These are phyloP conservation scores for Trinorchestia longiramus DNA, from an alignment of 1,140 invertebrate species.

Conservation along the genomic window DNA sequence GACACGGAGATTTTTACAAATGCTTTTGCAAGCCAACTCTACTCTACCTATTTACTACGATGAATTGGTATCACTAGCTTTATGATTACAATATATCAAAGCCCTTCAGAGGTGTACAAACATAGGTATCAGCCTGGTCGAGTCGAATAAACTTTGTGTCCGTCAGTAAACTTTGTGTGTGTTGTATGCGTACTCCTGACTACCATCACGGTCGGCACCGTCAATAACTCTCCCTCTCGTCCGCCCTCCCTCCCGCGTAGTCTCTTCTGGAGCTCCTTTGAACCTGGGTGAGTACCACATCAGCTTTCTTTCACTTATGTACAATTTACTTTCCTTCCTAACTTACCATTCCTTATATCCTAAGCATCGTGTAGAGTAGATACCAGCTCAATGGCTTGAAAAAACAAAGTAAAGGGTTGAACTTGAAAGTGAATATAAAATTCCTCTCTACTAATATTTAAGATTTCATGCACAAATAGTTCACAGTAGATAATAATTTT, in stretches of 20 bases:
- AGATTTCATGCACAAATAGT: no score
- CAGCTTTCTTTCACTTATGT: not conserved
- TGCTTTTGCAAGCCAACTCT: not conserved
- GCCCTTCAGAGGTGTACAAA: not conserved
- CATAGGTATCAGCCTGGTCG: not conserved
- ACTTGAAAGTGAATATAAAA: no score
- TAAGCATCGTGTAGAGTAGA: not conserved
- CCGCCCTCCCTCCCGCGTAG: constrained; percentile 17
- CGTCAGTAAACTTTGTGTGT: not conserved
- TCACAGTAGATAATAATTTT: no score
- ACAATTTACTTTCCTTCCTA: not conserved
- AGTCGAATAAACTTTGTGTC: not conserved
- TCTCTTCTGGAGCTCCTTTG: constrained; percentile 55
- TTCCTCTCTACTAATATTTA: no score
- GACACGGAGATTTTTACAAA: not conserved
- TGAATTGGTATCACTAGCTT: not conserved
- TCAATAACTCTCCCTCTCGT: constrained; percentile 44
- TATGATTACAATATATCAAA: not conserved
- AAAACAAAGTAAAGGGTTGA: no score
- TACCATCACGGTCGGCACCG: constrained; percentile 7
- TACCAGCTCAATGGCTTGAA: no score
- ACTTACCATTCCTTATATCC: not conserved
- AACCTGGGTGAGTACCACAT: constrained; percentile 22
- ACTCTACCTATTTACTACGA: not conserved
- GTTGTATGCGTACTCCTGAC: not conserved